Percentiles rank a stretch among this genome's conserved stretches.
Evolutionary conservation across 37 sponge, comb jelly and placozoan species (phyloP).

Genomic region (Spongilla lacustris): DNA sequence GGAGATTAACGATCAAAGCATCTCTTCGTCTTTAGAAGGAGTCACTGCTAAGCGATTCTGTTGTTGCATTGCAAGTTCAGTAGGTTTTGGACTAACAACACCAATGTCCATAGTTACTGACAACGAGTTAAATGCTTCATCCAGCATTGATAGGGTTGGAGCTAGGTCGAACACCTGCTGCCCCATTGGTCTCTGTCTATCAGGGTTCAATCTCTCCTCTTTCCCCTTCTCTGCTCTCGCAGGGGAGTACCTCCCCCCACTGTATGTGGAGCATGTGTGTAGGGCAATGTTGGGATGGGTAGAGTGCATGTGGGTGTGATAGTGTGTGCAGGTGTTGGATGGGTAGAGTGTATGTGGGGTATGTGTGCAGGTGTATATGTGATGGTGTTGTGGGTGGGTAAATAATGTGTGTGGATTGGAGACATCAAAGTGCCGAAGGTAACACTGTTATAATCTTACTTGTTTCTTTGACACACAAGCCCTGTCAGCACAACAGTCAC

Average conservation of each 20-base stretch:
- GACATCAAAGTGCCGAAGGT: background rate
- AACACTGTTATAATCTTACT: no score
- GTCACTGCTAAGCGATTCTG: no score
- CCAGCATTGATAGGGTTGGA: background rate
- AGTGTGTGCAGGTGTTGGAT: background rate
- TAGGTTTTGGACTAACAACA: no score
- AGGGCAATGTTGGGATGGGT: background rate
- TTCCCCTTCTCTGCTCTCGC: background rate
- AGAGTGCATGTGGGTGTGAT: background rate
- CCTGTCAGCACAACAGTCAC: no score
- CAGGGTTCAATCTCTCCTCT: background rate
- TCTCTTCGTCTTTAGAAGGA: no score
- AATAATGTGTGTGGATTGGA: background rate
- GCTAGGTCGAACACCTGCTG: background rate
- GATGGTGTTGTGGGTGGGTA: no score
- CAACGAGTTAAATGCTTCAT: no score
- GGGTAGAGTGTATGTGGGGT: background rate
- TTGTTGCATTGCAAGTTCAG: no score
- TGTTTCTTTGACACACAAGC: no score
- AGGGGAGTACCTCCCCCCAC: background rate
- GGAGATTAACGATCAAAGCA: no score
- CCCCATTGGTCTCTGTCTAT: conserved; percentile 3
- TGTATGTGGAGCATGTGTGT: background rate
- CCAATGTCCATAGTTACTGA: no score
- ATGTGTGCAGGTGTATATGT: no score